Conservation (phyloP, 2,113 vertebrate species). For the Nerophis lumbriciformis region DNA sequence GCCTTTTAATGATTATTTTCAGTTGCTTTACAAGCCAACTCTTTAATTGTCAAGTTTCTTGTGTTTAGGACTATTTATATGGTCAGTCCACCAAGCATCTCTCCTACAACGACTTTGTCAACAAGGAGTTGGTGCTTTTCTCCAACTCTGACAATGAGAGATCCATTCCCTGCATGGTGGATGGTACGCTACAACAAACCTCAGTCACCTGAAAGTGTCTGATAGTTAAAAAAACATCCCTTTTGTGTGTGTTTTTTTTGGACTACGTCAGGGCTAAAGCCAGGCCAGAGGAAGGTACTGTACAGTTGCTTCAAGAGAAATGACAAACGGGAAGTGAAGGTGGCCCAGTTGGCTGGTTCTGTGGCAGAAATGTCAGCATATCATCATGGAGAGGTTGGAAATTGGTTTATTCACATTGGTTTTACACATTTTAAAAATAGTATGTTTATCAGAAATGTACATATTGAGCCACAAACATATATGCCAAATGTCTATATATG, state of each 20-base stretch:
- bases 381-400: constrained; percentile 92
- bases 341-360: constrained; percentile 95
- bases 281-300: constrained; percentile 94
- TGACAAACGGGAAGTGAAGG: constrained; percentile 95
- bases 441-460: background rate
- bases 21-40: background rate
- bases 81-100: constrained; percentile 79
- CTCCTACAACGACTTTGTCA: constrained; percentile 94
- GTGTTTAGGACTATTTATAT: constrained; percentile 86
- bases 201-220: too few relatives aligned
- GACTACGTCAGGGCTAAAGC: constrained; percentile 82
- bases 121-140: constrained; percentile 94
- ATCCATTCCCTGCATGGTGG: constrained; percentile 93
- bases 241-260: constrained; percentile 7
- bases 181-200: constrained; percentile 73
- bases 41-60: background rate
- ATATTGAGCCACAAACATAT: background rate
- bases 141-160: constrained; percentile 98
- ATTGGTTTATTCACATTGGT: too few relatives aligned
- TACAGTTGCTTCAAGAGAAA: constrained; percentile 94
- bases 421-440: background rate
- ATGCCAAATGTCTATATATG: too few relatives aligned
- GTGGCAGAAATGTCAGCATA: constrained; percentile 98
- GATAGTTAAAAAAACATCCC: background rate
- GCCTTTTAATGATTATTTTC: background rate